Evolutionary conservation across 1,140 invertebrate genomes (phyloP), one percentile per base, ranked within the genome.

Genomic region (Microvelia longipes): DNA sequence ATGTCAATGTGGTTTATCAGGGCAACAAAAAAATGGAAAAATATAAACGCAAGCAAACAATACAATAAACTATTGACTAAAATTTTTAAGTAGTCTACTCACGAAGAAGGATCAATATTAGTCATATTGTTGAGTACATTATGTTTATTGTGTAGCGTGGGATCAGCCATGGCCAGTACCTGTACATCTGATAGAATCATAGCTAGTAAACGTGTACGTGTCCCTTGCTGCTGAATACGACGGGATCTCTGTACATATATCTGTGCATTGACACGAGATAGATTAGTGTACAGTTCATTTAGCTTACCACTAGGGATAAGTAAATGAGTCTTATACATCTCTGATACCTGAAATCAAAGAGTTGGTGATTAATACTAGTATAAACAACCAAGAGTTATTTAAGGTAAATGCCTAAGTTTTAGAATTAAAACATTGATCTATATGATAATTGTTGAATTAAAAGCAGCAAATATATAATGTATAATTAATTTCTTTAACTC

Each of bases 171-270:
- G 1, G 91, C 88, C n/a, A 94, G 78, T 28, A 97, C 83, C 72
- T 93, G 86, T 2, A 93, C 77, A 74, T 91, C 85, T 25, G 85
- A 84, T 83, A 93, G 87, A 2, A 83, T 86, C 90, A 91, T 94
- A 0, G 88, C 86, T 72, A 94, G 89, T 0, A 95, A 78, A 60
- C 90, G 83, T 0, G 90, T 90, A 69, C 92, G 82, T 72, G 88
- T 85, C 0, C 83, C 83, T 15, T 86, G 83, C 19, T 86, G 81
- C 70, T 89, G 89, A 81, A 94, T 87, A 76, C 93, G 87, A 73
- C 87, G 87, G 62, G 91, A 94, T 61, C 94, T 82, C 77, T 97
- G 91, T 50, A 98, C 90, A 80, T 98, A 99, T 73, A 98, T 96
- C 76, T 96, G 90, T 1, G 92, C 90, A 78, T 95, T 96, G 77